These are phyloP conservation scores for Galerucella pusilla DNA, from an alignment of 2,888 invertebrate species.

Conservation along the genomic window DNA sequence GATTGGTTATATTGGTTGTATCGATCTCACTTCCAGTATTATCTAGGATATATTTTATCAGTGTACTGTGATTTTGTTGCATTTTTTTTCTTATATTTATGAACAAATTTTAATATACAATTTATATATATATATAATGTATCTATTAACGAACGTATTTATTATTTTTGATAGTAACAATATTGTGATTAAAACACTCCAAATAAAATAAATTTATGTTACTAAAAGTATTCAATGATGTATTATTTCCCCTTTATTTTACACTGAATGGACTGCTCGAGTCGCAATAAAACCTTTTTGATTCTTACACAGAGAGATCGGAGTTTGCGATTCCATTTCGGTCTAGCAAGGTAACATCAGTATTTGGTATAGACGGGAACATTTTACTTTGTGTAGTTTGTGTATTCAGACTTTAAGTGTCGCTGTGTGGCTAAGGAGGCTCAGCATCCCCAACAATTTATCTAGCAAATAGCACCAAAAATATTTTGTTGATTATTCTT, in stretches of 20 bases:
- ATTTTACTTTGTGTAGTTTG: too few species aligned
- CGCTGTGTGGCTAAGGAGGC: too few species aligned
- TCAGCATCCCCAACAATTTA: too few species aligned
- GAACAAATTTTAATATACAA: conserved; percentile 38
- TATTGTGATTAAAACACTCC: conserved; percentile 37
- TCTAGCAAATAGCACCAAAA: too few species aligned
- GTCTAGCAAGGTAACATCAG: too few species aligned
- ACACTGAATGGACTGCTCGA: too few species aligned
- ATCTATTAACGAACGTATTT: conserved; percentile 36
- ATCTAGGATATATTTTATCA: conserved; percentile 14
- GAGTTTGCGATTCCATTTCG: too few species aligned
- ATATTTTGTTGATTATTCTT: too few species aligned
- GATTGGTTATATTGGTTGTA: background rate
- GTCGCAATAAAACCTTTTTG: too few species aligned
- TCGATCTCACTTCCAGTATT: conserved; percentile 5
- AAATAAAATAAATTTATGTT: conserved; percentile 31
- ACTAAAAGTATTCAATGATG: conserved; percentile 23
- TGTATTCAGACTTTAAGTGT: too few species aligned
- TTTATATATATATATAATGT: conserved; percentile 27
- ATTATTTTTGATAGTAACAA: conserved; percentile 37
- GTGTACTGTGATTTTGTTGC: conserved; percentile 37
- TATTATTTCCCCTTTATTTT: background rate
- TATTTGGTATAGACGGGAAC: too few species aligned
- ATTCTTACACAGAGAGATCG: too few species aligned
- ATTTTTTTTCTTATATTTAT: conserved; percentile 33